A percentile compares a stretch with the other conserved stretches of the same genome.
Evolutionary conservation across 2,797 vertebrate genomes (phyloP).

Genomic region (Syncerus caffer): DNA sequence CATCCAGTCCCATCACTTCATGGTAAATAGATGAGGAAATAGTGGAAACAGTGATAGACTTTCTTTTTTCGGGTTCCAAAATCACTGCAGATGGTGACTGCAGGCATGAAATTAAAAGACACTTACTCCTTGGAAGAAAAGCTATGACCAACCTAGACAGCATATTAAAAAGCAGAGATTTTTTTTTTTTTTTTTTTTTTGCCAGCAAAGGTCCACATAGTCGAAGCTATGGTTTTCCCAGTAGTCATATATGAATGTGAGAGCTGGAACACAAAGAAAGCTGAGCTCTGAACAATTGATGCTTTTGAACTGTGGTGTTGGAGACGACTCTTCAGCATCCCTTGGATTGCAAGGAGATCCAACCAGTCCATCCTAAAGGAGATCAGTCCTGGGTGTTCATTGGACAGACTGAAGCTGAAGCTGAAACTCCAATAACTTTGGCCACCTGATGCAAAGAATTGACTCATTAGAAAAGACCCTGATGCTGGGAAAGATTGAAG

Average conservation of each 20-base stretch:
- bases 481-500: background rate
- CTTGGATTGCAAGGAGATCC: background rate
- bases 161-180: background rate
- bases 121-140: background rate
- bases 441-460: rapidly evolving
- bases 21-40: background rate
- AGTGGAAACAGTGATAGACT: background rate
- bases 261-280: background rate
- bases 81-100: background rate
- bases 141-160: background rate
- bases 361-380: background rate
- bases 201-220: background rate
- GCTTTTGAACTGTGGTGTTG: background rate
- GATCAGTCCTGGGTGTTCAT: background rate
- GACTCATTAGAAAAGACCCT: background rate
- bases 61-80: background rate
- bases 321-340: background rate
- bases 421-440: background rate
- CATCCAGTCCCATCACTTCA: background rate
- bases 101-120: background rate
- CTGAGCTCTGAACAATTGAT: background rate
- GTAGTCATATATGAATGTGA: background rate
- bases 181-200: background rate
- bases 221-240: background rate
- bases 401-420: background rate